Conservation (phyloP, 1,140 invertebrate genomes). For the Hyposmocoma kahamanoa region DNA sequence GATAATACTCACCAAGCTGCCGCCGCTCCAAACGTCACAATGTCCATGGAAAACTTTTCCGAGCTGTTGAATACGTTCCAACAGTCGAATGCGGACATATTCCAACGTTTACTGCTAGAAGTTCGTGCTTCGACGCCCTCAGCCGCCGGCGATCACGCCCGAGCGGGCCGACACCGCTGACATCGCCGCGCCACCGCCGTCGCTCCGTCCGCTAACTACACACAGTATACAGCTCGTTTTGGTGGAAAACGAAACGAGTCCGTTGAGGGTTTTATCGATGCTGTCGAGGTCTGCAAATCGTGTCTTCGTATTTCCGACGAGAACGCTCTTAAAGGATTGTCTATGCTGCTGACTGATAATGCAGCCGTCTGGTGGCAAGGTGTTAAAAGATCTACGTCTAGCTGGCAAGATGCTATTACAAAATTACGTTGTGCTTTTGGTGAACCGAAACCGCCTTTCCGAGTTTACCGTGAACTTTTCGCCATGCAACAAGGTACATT, state of each 20-base stretch:
- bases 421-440: not conserved
- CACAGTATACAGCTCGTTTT: not conserved
- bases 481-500: not conserved
- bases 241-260: not conserved
- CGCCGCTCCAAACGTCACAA: too few species aligned
- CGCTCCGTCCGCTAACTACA: not conserved
- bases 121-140: not conserved
- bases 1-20: too few species aligned
- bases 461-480: not conserved
- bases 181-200: not conserved
- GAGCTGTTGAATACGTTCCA: not conserved
- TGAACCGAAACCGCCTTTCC: not conserved
- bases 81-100: not conserved
- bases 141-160: not conserved
- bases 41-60: not conserved
- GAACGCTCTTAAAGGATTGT: not conserved
- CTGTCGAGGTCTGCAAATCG: not conserved
- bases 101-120: not conserved
- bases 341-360: not conserved
- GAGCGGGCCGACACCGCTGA: not conserved
- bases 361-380: constrained; percentile 8
- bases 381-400: not conserved
- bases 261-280: not conserved
- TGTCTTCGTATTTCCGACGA: not conserved
- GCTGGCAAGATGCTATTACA: not conserved